Conservation (phyloP, 2,113 vertebrate genomes). For the Tachysurus fulvidraco region DNA sequence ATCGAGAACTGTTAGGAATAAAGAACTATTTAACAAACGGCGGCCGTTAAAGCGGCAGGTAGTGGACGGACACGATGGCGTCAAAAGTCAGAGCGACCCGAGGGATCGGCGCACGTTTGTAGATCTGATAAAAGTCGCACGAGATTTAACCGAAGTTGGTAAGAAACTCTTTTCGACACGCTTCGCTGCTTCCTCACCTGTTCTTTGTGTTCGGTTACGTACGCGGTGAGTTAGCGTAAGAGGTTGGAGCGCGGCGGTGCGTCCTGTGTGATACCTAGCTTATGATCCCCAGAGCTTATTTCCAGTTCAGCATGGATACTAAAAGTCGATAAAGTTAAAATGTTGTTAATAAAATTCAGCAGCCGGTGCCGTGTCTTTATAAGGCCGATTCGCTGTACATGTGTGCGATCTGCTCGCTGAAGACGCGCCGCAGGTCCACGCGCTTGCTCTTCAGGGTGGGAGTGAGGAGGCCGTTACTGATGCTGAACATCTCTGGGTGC, state of each 20-base stretch:
- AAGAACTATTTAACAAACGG: background rate
- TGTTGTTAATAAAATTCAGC: background rate
- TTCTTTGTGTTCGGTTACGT: background rate
- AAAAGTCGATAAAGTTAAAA: background rate
- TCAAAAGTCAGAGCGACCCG: background rate
- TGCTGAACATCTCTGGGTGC: constrained; percentile 72
- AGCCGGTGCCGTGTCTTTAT: constrained; percentile 12
- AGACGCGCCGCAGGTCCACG: constrained; percentile 65
- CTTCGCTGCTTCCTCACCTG: background rate
- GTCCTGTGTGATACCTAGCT: background rate
- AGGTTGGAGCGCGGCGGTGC: background rate
- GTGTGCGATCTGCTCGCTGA: constrained; percentile 70
- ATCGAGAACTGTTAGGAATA: background rate
- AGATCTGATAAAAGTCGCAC: background rate
- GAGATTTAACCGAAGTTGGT: background rate
- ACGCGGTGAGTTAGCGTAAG: too few relatives aligned
- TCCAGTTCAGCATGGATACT: background rate
- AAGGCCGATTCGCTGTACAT: constrained; percentile 71
- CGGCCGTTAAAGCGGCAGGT: background rate
- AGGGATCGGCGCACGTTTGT: background rate
- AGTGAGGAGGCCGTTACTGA: constrained; percentile 77
- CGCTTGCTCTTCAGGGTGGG: constrained; percentile 78
- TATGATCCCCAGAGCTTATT: background rate
- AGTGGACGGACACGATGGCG: background rate
- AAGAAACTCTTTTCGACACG: background rate